These are phyloP conservation scores for Lasiommata megera DNA, from an alignment of 2,888 invertebrate species.

Conservation along the genomic window DNA sequence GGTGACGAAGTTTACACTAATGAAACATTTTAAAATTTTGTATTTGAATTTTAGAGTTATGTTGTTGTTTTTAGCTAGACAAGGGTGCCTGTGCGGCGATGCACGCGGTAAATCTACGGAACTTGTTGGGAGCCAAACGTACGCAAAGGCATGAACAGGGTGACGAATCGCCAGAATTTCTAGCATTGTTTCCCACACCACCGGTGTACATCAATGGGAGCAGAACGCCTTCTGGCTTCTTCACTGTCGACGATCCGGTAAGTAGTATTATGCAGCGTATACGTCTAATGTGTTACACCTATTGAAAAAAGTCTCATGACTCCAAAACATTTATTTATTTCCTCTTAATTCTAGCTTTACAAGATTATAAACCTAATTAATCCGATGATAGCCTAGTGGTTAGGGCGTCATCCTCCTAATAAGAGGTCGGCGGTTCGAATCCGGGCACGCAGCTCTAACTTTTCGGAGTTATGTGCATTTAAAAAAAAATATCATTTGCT, in stretches of 20 bases:
- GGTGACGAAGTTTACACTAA: too few species aligned
- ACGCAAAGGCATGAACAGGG: constrained; percentile 98
- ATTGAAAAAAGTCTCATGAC: not conserved
- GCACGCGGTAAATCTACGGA: constrained; percentile 98
- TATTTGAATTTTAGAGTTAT: not conserved
- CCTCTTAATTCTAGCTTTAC: too few species aligned
- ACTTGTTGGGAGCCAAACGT: constrained; percentile 95
- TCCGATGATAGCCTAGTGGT: too few species aligned
- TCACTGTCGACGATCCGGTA: constrained; percentile 95
- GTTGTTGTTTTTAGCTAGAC: constrained; percentile 83
- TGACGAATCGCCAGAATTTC: constrained; percentile 98
- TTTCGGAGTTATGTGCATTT: too few species aligned
- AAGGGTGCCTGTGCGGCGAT: constrained; percentile 98
- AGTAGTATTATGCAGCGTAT: constrained; percentile 31
- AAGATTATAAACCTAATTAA: too few species aligned
- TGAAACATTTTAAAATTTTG: too few species aligned
- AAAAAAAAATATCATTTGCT: too few species aligned
- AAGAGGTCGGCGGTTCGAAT: too few species aligned
- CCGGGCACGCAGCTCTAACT: too few species aligned
- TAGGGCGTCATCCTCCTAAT: too few species aligned
- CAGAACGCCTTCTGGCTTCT: constrained; percentile 98
- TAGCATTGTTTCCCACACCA: constrained; percentile 93
- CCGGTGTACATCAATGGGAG: constrained; percentile 98
- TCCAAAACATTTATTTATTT: too few species aligned
- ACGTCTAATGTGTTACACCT: not conserved